A percentile compares a stretch with the other conserved stretches of the same genome.
These are phyloP conservation scores for Cataglyphis altisquamis DNA, from an alignment of 2,888 invertebrate genomes.

Conservation along the genomic window DNA sequence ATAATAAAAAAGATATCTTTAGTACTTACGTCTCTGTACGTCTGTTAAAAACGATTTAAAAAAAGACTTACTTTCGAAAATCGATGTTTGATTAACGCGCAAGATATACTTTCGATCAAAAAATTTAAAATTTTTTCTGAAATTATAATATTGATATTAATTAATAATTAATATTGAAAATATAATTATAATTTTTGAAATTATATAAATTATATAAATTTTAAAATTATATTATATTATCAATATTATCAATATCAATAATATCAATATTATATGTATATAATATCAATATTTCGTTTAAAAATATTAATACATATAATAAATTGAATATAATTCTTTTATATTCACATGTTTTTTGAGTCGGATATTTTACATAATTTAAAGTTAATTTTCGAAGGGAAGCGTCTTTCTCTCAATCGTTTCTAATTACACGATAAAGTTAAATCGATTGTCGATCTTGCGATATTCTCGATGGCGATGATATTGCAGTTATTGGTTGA, in stretches of 20 bases:
- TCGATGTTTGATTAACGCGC: neutral
- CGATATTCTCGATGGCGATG: neutral
- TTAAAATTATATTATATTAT: neutral
- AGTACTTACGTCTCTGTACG: slow-evolving; percentile 3
- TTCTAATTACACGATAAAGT: slow-evolving; percentile 19
- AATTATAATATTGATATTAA: slow-evolving; percentile 13
- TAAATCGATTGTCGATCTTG: slow-evolving; percentile 41
- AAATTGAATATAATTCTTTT: neutral
- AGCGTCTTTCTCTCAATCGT: neutral
- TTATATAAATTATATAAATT: neutral
- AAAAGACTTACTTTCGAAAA: neutral
- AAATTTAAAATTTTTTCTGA: neutral
- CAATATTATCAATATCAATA: no score
- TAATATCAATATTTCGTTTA: neutral
- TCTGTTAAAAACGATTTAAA: slow-evolving; percentile 1
- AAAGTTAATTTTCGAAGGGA: neutral
- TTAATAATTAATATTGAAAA: neutral
- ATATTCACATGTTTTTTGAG: neutral
- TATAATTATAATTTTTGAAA: neutral
- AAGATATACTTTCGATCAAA: neutral
- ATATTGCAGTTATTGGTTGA: slow-evolving; percentile 9
- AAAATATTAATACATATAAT: slow-evolving; percentile 22
- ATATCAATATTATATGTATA: no score
- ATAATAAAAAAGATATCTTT: slow-evolving; percentile 14
- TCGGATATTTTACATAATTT: neutral